Evolutionary conservation across 2,113 vertebrate genomes (phyloP).

Genomic region (Urocynchramus pylzowi): DNA sequence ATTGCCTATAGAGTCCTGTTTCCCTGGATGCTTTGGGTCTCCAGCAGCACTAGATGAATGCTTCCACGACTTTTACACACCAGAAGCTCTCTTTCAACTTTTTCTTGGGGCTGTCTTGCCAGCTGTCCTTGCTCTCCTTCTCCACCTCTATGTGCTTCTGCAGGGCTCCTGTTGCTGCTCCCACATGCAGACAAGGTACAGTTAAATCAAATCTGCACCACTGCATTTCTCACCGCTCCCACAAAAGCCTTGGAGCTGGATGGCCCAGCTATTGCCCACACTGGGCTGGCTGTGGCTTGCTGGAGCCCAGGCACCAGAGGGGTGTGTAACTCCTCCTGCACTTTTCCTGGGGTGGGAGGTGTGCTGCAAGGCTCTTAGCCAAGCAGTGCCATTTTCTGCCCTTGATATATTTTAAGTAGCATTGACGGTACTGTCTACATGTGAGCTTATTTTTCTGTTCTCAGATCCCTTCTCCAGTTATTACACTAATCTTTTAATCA

Average conservation of each 20-base stretch:
- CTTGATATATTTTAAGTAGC: neutral
- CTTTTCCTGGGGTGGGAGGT: neutral
- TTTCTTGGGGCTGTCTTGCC: neutral
- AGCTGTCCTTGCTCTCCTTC: neutral
- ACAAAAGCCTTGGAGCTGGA: neutral
- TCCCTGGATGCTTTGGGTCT: neutral
- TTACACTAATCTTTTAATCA: neutral
- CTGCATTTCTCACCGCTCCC: neutral
- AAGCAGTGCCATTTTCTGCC: neutral
- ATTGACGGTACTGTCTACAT: neutral
- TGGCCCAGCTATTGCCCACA: neutral
- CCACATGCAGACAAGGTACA: neutral
- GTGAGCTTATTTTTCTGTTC: neutral
- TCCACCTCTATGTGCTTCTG: neutral
- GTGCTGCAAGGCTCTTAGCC: neutral
- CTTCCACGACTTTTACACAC: neutral
- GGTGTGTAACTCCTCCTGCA: neutral
- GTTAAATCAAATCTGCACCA: neutral
- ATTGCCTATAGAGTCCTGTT: neutral
- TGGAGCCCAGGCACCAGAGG: neutral
- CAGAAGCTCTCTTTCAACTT: neutral
- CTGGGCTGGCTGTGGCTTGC: neutral
- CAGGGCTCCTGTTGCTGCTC: neutral
- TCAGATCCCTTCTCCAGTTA: neutral
- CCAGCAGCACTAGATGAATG: neutral